Conservation (phyloP, 2,888 invertebrate genomes). For the Meiosimyza decipiens region DNA sequence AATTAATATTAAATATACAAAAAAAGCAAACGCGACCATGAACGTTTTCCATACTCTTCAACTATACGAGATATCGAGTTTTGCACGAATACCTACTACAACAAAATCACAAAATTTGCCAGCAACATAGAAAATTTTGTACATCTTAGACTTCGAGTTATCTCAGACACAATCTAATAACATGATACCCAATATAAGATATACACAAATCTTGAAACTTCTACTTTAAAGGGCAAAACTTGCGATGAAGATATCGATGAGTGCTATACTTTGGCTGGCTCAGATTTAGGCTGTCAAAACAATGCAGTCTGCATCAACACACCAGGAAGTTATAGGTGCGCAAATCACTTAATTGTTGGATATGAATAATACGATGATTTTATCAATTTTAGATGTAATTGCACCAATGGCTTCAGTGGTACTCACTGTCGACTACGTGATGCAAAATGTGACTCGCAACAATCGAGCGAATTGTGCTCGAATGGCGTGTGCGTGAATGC, state of each 20-base stretch:
- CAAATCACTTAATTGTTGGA: no score
- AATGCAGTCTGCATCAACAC: conserved; percentile 85
- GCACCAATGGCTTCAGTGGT: conserved; percentile 82
- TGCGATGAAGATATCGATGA: conserved; percentile 90
- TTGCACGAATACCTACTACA: no score
- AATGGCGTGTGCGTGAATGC: conserved; percentile 86
- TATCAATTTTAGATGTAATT: conserved; percentile 75
- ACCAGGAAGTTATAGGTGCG: conserved; percentile 81
- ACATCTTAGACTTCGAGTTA: no score
- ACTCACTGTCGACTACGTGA: conserved; percentile 81
- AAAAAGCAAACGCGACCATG: no score
- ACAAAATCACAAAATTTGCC: no score
- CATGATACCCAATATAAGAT: no score
- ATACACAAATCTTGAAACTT: neutral
- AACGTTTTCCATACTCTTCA: no score
- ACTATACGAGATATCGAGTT: no score
- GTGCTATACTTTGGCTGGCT: conserved; percentile 81
- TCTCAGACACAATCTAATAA: no score
- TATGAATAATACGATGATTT: neutral
- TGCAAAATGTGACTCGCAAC: conserved; percentile 77
- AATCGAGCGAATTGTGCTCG: conserved; percentile 83
- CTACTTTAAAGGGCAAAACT: conserved; percentile 69
- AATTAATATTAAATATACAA: no score
- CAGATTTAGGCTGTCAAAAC: conserved; percentile 91
- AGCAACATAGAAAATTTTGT: no score